Evolutionary conservation across 2,797 vertebrate genomes (phyloP).

Genomic region (Scolopax rusticola): DNA sequence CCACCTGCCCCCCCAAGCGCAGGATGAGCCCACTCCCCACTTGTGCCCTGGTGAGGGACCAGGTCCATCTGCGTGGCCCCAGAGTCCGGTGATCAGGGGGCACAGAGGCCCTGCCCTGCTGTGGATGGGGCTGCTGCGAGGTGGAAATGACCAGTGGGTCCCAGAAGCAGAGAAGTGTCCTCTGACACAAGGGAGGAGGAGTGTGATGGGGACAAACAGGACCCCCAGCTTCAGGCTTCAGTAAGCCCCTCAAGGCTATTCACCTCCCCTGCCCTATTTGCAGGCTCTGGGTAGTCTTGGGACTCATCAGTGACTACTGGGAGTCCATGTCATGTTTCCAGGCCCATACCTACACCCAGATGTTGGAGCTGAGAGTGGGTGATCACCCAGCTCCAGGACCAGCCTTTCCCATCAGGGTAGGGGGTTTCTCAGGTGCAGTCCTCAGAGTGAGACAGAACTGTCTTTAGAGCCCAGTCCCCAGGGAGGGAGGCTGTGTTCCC

Average conservation of each 20-base stretch:
- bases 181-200: neutral
- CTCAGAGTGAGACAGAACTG: neutral
- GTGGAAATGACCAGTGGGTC: neutral
- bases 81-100: neutral
- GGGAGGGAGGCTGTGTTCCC: neutral
- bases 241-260: neutral
- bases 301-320: rapidly evolving
- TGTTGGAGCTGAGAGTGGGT: neutral
- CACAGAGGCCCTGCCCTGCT: neutral
- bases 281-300: neutral
- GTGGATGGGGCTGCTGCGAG: neutral
- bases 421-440: rapidly evolving
- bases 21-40: rapidly evolving
- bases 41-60: neutral
- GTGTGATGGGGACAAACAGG: neutral
- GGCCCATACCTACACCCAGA: neutral
- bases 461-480: neutral
- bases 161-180: neutral
- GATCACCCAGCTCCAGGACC: neutral
- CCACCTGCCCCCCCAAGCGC: neutral
- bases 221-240: neutral
- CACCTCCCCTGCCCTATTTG: neutral
- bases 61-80: neutral
- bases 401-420: neutral
- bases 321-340: neutral